Evolutionary conservation across 2,113 vertebrate species (phyloP).

Genomic region (Amazona guildingii): DNA sequence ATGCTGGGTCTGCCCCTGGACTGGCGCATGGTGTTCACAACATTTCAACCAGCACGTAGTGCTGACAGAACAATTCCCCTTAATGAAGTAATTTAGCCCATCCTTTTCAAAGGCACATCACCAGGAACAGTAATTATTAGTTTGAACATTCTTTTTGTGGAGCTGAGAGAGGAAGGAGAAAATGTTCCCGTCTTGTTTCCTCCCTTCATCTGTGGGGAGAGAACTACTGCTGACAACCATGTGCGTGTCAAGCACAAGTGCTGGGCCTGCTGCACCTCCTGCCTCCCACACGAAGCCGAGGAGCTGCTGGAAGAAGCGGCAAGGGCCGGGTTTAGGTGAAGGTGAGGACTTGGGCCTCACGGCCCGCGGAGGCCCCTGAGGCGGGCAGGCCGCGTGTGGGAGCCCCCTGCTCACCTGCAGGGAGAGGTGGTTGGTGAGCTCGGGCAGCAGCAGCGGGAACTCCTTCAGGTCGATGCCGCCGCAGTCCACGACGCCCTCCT

Average conservation of each 20-base stretch:
- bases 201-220: too few species aligned
- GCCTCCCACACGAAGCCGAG: neutral
- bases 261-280: neutral
- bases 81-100: neutral
- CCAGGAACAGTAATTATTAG: neutral
- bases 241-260: fast-evolving
- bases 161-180: neutral
- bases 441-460: constrained; percentile 84
- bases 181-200: fast-evolving
- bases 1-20: neutral
- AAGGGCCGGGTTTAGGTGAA: neutral
- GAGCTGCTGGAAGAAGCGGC: neutral
- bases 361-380: neutral
- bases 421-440: constrained; percentile 86
- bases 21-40: too few species aligned
- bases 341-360: neutral
- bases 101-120: neutral
- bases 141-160: neutral
- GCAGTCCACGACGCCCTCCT: constrained; percentile 90
- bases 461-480: constrained; percentile 89
- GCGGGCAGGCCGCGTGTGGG: neutral
- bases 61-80: neutral
- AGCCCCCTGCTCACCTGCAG: constrained; percentile 81
- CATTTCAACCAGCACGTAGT: fast-evolving
- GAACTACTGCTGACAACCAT: fast-evolving